Base-by-base conservation (phyloP, 2,113 vertebrate species). In the Phalacrocorax brasilianus region DNA sequence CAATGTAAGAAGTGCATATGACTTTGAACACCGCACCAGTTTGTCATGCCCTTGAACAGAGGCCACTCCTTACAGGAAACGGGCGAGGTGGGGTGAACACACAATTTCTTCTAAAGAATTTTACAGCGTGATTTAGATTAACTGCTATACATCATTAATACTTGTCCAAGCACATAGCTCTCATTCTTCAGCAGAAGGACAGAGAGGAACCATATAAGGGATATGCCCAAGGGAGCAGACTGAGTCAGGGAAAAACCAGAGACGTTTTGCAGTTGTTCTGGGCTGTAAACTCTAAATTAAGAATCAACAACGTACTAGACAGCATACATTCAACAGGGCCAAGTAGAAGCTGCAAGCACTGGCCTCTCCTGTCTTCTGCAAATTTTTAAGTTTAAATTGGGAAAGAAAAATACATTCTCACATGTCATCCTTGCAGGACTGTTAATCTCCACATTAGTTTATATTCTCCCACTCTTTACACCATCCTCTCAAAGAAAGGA, bases 231-330 rank as follows among this genome's bases (percentile, higher is more conserved):
- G 22, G 30, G 12, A 75, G 14, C 26, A 82, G 38, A 83, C 11
- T 3, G 6, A 19, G 66, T 66, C 40, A 76, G 32, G n/a, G 61
- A 70, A 63, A 55, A 53, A 24, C 0, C 9, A 42, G 20, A 65
- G 27, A 67, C 4, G 2, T 53, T 63, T 85, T 52, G 5, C 32
- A 66, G 22, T 45, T 9, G 28, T 71, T 61, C 71, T 80, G n/a
- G 40, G 5, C 19, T 72, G 14, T 68, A 90, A 92, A 83, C 17
- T 93, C 33, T 67, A 62, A 93, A 76, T 88, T 76, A 92, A 72
- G 30, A 85, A 61, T 73, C 38, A 47, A 21, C 17, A 89, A 2
- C 0, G 1, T 8, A 35, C 3, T 49, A 53, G 30, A 23, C 13
- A 68, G 8, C 3, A 28, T 73, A 27, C 23, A 50, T 66, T 76